Percentiles rank a stretch among this genome's conserved stretches.
These are phyloP conservation scores for Amphimedon queenslandica DNA, from an alignment of 37 sponge, comb jelly and placozoan genomes.

Conservation along the genomic window DNA sequence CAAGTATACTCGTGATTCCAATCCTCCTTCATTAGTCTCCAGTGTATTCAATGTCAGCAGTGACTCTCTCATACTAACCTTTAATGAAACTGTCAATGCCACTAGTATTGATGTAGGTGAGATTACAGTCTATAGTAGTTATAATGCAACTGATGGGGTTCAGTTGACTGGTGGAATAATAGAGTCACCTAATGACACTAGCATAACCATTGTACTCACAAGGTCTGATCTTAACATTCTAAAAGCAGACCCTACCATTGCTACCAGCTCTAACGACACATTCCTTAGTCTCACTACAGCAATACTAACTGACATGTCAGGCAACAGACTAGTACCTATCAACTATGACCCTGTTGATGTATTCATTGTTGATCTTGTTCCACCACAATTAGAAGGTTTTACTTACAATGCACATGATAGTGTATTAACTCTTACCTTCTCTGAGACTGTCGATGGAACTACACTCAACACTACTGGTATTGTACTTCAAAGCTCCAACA, in stretches of 20 bases:
- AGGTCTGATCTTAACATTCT: slow-evolving; percentile 55
- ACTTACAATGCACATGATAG: slow-evolving; percentile 58
- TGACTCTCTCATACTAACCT: slow-evolving; percentile 59
- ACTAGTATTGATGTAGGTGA: slow-evolving; percentile 61
- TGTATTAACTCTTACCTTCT: slow-evolving; percentile 62
- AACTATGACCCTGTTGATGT: slow-evolving; percentile 9
- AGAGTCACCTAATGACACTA: slow-evolving; percentile 31
- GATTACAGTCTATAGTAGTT: slow-evolving; percentile 56
- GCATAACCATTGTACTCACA: slow-evolving; percentile 26
- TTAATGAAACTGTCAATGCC: slow-evolving; percentile 76
- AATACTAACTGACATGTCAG: slow-evolving; percentile 43
- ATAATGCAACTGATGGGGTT: slow-evolving; percentile 3
- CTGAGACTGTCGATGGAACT: slow-evolving; percentile 68
- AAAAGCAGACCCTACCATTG: slow-evolving; percentile 56
- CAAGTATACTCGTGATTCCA: slow-evolving; percentile 44
- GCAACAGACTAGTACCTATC: slow-evolving; percentile 52
- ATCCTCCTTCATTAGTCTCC: slow-evolving; percentile 38
- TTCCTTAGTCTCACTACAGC: slow-evolving; percentile 50
- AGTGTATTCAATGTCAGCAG: slow-evolving; percentile 61
- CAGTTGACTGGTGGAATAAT: slow-evolving; percentile 55
- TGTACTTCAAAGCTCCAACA: slow-evolving; percentile 50
- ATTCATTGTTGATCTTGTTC: slow-evolving; percentile 29
- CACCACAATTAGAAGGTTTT: slow-evolving; percentile 61
- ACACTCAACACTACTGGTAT: slow-evolving; percentile 50
- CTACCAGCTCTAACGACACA: slow-evolving; percentile 33